phyloP scores from a whole-genome alignment of 2,797 vertebrate species.

The Sphenodon punctatus region DNA sequence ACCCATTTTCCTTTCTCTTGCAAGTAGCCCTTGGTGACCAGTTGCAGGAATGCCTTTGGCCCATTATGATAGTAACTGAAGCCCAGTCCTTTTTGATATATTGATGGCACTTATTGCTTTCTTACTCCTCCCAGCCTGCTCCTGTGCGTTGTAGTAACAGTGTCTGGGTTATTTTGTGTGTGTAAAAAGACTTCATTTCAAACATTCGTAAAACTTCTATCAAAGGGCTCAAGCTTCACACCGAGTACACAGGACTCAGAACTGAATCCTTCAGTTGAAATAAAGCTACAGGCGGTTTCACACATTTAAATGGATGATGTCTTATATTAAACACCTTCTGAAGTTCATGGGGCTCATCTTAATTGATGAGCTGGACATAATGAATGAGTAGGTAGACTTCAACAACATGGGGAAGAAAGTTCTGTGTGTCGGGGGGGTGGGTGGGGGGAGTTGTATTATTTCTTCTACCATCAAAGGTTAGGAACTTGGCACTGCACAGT shows the following conservation, averaged over 20 bases:
- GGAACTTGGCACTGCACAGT: slow-evolving; percentile 70
- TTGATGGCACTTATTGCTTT: slow-evolving; percentile 12
- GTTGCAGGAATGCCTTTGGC: slow-evolving; percentile 13
- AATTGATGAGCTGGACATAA: slow-evolving; percentile 77
- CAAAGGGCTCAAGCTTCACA: slow-evolving; percentile 69
- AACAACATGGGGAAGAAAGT: slow-evolving; percentile 69
- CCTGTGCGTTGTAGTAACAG: slow-evolving; percentile 47
- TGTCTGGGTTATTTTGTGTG: slow-evolving; percentile 69
- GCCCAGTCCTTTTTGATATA: slow-evolving; percentile 23
- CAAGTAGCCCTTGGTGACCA: not conserved
- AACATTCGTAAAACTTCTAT: slow-evolving; percentile 71
- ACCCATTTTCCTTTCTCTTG: not conserved
- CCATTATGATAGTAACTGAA: slow-evolving; percentile 25
- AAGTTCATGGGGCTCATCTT: slow-evolving; percentile 73
- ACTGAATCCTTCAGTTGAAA: slow-evolving; percentile 58
- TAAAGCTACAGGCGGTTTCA: slow-evolving; percentile 66
- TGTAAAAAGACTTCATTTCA: slow-evolving; percentile 63
- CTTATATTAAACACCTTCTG: slow-evolving; percentile 70
- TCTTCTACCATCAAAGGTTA: slow-evolving; percentile 71
- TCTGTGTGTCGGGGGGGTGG: too few relatives aligned
- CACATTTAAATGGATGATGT: slow-evolving; percentile 67
- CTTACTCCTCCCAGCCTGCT: slow-evolving; percentile 2
- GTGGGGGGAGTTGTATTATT: too few relatives aligned
- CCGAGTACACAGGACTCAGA: slow-evolving; percentile 66
- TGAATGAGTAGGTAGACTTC: slow-evolving; percentile 76